Percentiles rank a stretch among this genome's conserved stretches.
Evolutionary conservation across 2,113 vertebrate species (phyloP).

Genomic region (Nothoprocta pentlandii): DNA sequence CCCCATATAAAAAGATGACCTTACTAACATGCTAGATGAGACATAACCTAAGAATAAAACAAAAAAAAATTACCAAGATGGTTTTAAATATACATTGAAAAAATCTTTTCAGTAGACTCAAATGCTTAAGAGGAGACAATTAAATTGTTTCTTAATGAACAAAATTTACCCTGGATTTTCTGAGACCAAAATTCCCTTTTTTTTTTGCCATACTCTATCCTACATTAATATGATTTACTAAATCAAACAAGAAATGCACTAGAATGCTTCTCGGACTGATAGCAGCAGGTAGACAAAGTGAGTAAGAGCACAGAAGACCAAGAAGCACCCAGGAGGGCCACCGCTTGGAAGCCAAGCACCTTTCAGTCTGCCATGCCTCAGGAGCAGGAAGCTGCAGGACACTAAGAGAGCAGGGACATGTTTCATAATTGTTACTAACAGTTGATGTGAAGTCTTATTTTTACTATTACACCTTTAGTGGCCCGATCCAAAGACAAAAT

Average conservation of each 20-base stretch:
- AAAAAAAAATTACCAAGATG: background rate
- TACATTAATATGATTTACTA: background rate
- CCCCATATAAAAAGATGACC: accelerated
- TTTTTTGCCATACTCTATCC: background rate
- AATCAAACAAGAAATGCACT: background rate
- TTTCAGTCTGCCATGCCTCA: background rate
- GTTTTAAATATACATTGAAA: background rate
- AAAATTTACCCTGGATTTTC: background rate
- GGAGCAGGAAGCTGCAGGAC: background rate
- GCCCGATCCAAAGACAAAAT: background rate
- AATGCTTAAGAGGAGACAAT: background rate
- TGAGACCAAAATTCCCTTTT: background rate
- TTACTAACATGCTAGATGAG: background rate
- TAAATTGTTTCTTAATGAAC: background rate
- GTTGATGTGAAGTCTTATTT: background rate
- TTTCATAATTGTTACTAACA: background rate
- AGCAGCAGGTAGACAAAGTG: background rate
- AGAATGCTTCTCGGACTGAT: too few species aligned
- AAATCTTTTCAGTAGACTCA: background rate
- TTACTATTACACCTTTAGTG: background rate
- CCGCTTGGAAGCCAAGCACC: background rate
- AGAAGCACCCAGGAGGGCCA: too few species aligned
- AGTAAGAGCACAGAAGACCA: too few species aligned
- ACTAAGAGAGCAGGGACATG: too few species aligned
- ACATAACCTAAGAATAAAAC: background rate